These are phyloP conservation scores for Oxygymnocypris stewartii DNA, from an alignment of 2,113 vertebrate species.

Conservation along the genomic window DNA sequence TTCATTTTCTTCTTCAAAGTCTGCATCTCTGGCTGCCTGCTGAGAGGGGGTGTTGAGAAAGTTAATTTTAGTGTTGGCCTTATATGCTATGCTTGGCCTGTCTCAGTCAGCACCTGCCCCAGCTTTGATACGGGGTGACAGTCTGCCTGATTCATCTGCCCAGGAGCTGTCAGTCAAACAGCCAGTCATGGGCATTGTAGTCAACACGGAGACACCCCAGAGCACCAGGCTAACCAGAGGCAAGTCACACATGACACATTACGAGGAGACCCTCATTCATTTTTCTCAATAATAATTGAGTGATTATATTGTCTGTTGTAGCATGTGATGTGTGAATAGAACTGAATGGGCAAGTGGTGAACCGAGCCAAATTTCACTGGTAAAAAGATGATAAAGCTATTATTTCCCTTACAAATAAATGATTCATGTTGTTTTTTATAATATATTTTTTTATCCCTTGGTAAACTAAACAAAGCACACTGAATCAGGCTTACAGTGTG, in stretches of 20 bases:
- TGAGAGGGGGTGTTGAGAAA: constrained; percentile 47
- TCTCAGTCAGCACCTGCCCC: constrained; percentile 54
- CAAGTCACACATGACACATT: constrained; percentile 19
- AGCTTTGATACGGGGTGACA: constrained; percentile 41
- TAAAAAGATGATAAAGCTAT: background rate
- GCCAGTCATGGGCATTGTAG: background rate
- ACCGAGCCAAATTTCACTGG: background rate
- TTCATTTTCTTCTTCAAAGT: constrained; percentile 23
- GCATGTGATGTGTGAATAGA: constrained; percentile 1
- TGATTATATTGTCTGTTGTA: constrained; percentile 13
- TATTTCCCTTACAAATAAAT: background rate
- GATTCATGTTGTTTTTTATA: background rate
- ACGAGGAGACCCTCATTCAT: constrained; percentile 34
- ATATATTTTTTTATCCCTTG: background rate
- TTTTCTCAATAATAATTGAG: background rate
- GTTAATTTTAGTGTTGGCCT: constrained; percentile 57
- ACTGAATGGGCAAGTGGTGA: background rate
- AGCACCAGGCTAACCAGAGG: background rate
- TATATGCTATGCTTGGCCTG: constrained; percentile 49
- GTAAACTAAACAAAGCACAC: background rate
- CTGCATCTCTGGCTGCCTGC: constrained; percentile 16
- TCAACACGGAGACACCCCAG: background rate
- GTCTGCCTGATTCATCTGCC: constrained; percentile 3
- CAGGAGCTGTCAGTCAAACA: constrained; percentile 42
- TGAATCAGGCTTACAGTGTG: background rate